These are phyloP conservation scores for Drosophila albomicans DNA, from an alignment of 1,140 invertebrate genomes.

Conservation along the genomic window DNA sequence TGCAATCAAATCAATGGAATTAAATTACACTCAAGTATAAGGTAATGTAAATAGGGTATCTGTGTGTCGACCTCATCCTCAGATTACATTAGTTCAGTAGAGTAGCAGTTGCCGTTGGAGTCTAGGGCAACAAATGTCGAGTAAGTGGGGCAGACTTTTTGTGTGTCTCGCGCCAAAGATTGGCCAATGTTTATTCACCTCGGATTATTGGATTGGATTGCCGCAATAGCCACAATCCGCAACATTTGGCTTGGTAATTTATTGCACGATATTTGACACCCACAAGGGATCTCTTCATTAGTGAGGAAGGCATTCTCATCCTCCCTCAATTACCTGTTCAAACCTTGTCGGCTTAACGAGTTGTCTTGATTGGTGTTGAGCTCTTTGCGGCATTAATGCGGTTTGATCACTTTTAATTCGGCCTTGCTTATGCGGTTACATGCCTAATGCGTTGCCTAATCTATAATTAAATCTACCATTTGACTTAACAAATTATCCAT, in stretches of 20 bases:
- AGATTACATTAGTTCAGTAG: not conserved
- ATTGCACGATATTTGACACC: constrained; percentile 16
- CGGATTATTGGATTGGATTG: constrained; percentile 26
- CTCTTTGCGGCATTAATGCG: constrained; percentile 29
- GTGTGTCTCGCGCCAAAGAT: constrained; percentile 17
- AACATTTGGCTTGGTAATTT: constrained; percentile 2
- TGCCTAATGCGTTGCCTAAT: constrained; percentile 30
- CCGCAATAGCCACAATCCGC: not conserved
- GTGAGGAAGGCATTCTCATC: not conserved
- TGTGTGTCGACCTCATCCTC: not conserved
- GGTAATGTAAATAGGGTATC: constrained; percentile 26
- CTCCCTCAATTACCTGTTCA: not conserved
- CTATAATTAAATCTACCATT: constrained; percentile 37
- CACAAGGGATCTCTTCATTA: constrained; percentile 3
- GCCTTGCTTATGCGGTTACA: constrained; percentile 23
- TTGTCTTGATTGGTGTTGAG: constrained; percentile 1
- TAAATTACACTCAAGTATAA: not conserved
- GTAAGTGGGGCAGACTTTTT: constrained; percentile 38
- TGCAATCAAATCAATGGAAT: not conserved
- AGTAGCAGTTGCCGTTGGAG: constrained; percentile 23
- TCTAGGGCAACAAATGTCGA: constrained; percentile 11
- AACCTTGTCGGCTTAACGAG: constrained; percentile 13
- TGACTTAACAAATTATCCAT: constrained; percentile 21
- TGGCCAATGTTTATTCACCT: constrained; percentile 23
- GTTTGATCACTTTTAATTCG: constrained; percentile 26